Evolutionary conservation across 2,113 vertebrate genomes (phyloP), one percentile per base, ranked within the genome.

Genomic region (Eurypyga helias): DNA sequence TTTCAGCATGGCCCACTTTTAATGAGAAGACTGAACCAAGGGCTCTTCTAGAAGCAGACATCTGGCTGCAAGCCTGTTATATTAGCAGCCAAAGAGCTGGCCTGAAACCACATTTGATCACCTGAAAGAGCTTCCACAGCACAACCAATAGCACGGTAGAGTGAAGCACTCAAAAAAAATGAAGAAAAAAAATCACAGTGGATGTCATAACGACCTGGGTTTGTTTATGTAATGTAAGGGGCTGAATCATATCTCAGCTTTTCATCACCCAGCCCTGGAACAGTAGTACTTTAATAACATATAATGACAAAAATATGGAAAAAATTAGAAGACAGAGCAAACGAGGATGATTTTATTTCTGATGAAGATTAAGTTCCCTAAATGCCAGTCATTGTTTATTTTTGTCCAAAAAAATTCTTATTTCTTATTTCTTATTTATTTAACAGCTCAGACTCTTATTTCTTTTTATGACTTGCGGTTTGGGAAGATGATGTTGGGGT

Each of bases 241-340:
- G 61, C 71, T 93, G 87, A 96, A 92, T 95, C 94, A 73, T 95
- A 94, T 96, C 91, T 94, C 71, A 95, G 34, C 38, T 61, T 90
- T 91, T 90, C 93, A 95, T 96, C 96, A 95, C 95, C 91, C 83
- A 96, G 69, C 52, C n/a, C 67, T 89, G 80, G 87, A 96, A 97
- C 95, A 97, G 95, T 94, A 97, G 93, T 97, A 87, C 79, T 97
- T 97, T 97, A 98, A 95, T 95, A 96, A 95, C 0, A 0, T 82
- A 77, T 96, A 95, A 94, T 94, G 71, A 94, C 90, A 97, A 96
- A 97, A 97, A 97, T 97, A 66, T 96, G 96, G 97, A 96, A 97
- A 95, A 96, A 94, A 96, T 96, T 95, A 96, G 93, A 90, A 94
- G 45, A 79, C 48, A 89, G 72, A 90, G 89, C 33, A 85, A 94